Conservation (phyloP, 2,797 vertebrate species). For the Macropodus opercularis region DNA sequence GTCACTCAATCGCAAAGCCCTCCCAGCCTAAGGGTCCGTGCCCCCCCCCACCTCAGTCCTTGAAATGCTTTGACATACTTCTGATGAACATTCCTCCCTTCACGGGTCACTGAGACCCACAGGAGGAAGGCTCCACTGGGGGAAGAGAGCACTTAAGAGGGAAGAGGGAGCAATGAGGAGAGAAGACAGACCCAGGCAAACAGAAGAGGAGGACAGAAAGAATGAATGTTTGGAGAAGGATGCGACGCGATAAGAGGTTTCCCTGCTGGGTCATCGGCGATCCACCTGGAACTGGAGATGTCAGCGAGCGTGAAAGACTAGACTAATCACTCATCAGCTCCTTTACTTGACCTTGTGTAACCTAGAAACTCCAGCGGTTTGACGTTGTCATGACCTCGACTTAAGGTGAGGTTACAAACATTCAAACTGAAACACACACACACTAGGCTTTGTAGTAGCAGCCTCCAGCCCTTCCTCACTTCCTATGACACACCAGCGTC, state of each 20-base stretch:
- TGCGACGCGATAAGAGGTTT: constrained; percentile 31
- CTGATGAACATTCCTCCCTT: constrained; percentile 55
- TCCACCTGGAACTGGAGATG: constrained; percentile 52
- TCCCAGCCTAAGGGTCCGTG: constrained; percentile 37
- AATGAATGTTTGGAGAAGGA: constrained; percentile 12
- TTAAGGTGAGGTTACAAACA: constrained; percentile 6
- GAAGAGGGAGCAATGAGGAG: constrained; percentile 20
- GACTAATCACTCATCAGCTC: neutral
- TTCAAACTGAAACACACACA: neutral
- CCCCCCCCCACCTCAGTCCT: constrained; percentile 45
- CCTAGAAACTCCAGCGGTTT: neutral
- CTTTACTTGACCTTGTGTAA: constrained; percentile 5
- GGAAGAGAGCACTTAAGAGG: constrained; percentile 23
- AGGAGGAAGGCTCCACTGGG: constrained; percentile 28
- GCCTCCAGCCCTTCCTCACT: constrained; percentile 13
- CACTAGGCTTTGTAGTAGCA: constrained; percentile 16
- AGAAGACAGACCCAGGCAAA: constrained; percentile 6
- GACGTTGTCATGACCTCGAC: constrained; percentile 13
- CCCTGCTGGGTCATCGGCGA: constrained; percentile 45
- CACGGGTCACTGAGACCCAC: constrained; percentile 64
- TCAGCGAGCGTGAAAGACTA: constrained; percentile 28
- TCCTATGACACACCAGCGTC: constrained; percentile 40
- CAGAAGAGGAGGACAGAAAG: constrained; percentile 2
- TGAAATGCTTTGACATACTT: constrained; percentile 60
- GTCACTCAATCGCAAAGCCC: constrained; percentile 68